Percentiles rank a stretch among this genome's conserved stretches.
Conservation (phyloP, 2,113 vertebrate species). For the Corythoichthys intestinalis region DNA sequence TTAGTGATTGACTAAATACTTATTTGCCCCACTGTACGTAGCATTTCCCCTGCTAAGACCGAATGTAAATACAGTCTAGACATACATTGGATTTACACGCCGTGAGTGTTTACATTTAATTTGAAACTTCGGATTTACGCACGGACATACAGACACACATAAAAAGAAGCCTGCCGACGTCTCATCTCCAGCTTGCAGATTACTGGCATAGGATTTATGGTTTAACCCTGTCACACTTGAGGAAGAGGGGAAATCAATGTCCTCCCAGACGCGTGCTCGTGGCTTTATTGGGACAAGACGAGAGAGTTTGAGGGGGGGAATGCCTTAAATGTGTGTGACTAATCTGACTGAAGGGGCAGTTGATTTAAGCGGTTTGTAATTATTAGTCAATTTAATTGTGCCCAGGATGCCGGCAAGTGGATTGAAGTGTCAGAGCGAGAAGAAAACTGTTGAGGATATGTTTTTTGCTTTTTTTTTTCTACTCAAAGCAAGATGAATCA, state of each 20-base stretch:
- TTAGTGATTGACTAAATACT: too few species aligned
- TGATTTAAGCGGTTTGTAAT: constrained; percentile 10
- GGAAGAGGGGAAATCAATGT: constrained; percentile 62
- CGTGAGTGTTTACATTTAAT: constrained; percentile 50
- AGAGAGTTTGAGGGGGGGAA: background rate
- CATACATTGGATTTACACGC: constrained; percentile 29
- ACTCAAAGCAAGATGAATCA: background rate
- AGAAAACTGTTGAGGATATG: background rate
- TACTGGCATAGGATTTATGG: constrained; percentile 59
- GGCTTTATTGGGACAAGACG: constrained; percentile 55
- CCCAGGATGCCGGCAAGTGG: constrained; percentile 5
- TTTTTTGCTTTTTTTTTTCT: too few species aligned
- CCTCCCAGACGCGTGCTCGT: constrained; percentile 48
- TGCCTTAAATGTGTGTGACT: constrained; percentile 23
- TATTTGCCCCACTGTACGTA: background rate
- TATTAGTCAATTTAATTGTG: constrained; percentile 17
- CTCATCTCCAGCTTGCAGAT: constrained; percentile 63
- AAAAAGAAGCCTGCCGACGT: constrained; percentile 32
- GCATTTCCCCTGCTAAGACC: constrained; percentile 5
- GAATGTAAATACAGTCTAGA: constrained; percentile 39
- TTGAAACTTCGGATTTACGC: constrained; percentile 22
- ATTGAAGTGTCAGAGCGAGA: background rate
- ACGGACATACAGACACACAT: background rate
- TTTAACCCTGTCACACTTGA: constrained; percentile 62
- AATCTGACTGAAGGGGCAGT: constrained; percentile 27